These are phyloP conservation scores for Scaptomyza graminum DNA, from an alignment of 1,140 invertebrate species.

Conservation along the genomic window DNA sequence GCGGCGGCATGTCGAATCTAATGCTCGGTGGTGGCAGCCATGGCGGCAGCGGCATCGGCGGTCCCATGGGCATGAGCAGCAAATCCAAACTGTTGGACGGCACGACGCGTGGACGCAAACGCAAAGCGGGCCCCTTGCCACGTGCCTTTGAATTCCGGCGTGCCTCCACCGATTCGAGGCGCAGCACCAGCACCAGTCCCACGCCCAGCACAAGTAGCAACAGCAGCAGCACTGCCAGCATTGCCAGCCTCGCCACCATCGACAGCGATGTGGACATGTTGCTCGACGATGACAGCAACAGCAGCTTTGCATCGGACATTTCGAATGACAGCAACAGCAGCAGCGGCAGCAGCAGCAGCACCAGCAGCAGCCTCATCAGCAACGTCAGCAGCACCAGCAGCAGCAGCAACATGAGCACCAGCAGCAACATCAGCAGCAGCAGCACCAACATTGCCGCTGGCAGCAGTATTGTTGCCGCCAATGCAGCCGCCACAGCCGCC, in stretches of 20 bases:
- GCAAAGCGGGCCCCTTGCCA: conserved; percentile 93
- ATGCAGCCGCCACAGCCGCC: too few relatives aligned
- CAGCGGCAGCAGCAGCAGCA: not conserved
- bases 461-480: not conserved
- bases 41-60: conserved; percentile 16
- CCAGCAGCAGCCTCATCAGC: not conserved
- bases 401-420: not conserved
- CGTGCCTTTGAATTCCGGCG: conserved; percentile 87
- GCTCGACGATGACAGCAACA: conserved; percentile 69
- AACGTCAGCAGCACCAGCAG: not conserved
- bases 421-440: not conserved
- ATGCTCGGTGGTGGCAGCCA: conserved; percentile 25
- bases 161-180: conserved; percentile 77
- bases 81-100: conserved; percentile 64
- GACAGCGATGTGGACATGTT: conserved; percentile 33
- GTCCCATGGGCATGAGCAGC: conserved; percentile 15
- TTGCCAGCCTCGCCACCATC: not conserved
- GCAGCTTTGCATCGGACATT: conserved; percentile 29
- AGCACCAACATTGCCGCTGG: not conserved
- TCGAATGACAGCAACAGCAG: conserved; percentile 7
- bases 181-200: conserved; percentile 52
- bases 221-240: conserved; percentile 26
- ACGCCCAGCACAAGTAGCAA: conserved; percentile 71
- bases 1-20: conserved; percentile 26
- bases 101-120: conserved; percentile 84